These are phyloP conservation scores for Scaptomyza tumidula DNA, from an alignment of 2,888 invertebrate species.

Conservation along the genomic window DNA sequence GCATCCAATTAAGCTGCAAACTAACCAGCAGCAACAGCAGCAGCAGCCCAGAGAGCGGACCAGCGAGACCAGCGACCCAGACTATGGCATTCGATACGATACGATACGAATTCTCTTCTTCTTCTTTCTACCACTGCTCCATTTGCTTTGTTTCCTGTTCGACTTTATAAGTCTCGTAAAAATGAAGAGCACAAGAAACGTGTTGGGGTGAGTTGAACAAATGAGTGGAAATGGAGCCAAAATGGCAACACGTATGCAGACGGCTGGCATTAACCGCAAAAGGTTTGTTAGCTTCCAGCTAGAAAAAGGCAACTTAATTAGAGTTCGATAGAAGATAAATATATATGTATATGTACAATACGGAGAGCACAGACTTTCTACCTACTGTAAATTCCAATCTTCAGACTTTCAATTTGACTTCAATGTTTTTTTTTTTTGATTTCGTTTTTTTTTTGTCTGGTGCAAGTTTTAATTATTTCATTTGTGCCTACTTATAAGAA, in stretches of 20 bases:
- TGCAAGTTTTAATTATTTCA: slow-evolving; percentile 79
- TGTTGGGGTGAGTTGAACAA: slow-evolving; percentile 28
- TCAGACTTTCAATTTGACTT: neutral
- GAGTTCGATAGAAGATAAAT: slow-evolving; percentile 25
- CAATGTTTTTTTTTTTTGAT: neutral
- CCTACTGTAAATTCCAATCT: neutral
- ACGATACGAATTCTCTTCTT: slow-evolving; percentile 23
- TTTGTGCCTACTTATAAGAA: slow-evolving; percentile 62
- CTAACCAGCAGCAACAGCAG: slow-evolving; percentile 43
- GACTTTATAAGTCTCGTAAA: slow-evolving; percentile 43
- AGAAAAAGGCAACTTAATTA: slow-evolving; percentile 30
- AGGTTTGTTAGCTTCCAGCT: slow-evolving; percentile 42
- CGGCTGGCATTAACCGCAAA: slow-evolving; percentile 59
- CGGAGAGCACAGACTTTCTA: neutral
- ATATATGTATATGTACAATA: neutral
- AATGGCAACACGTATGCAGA: slow-evolving; percentile 27
- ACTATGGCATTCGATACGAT: slow-evolving; percentile 26
- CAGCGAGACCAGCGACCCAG: slow-evolving; percentile 22
- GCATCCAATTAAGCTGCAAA: slow-evolving; percentile 84
- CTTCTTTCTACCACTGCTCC: neutral
- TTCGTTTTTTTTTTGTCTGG: slow-evolving; percentile 22
- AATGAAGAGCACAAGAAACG: slow-evolving; percentile 30
- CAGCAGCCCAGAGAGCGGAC: slow-evolving; percentile 20
- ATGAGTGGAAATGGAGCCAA: slow-evolving; percentile 36
- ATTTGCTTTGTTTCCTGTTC: neutral